Evolutionary conservation across 1,140 invertebrate genomes (phyloP).

Genomic region (Physella acuta): DNA sequence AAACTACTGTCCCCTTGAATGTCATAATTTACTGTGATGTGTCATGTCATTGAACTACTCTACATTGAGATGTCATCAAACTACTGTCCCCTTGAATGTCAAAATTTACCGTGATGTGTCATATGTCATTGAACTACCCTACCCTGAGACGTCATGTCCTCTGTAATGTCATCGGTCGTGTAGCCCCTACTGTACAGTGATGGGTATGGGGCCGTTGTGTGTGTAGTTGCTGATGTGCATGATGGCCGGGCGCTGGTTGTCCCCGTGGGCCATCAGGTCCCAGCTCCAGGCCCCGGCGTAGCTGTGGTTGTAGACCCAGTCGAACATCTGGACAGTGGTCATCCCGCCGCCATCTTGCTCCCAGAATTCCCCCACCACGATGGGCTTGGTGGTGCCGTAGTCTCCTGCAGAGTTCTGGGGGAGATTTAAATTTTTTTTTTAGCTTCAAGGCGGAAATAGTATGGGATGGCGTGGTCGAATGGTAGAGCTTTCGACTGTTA

Average conservation of each 20-base stretch:
- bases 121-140: too few species aligned
- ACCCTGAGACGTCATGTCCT: not conserved
- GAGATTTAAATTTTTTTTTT: too few species aligned
- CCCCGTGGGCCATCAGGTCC: conserved; percentile 49
- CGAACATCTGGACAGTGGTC: conserved; percentile 45
- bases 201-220: not conserved
- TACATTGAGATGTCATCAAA: too few species aligned
- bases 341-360: conserved; percentile 44
- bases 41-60: too few species aligned
- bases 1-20: too few species aligned
- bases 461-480: too few species aligned
- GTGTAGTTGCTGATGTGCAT: conserved; percentile 3
- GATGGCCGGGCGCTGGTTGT: not conserved
- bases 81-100: too few species aligned
- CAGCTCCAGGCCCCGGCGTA: conserved; percentile 56
- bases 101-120: too few species aligned
- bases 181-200: not conserved
- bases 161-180: not conserved
- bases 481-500: too few species aligned
- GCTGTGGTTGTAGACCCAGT: conserved; percentile 53
- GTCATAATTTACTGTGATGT: too few species aligned
- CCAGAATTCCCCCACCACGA: conserved; percentile 58
- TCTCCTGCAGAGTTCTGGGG: conserved; percentile 42
- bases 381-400: conserved; percentile 53
- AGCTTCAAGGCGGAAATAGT: too few species aligned